Conservation (phyloP, 2,797 vertebrate species). For the Urocyon cinereoargenteus region DNA sequence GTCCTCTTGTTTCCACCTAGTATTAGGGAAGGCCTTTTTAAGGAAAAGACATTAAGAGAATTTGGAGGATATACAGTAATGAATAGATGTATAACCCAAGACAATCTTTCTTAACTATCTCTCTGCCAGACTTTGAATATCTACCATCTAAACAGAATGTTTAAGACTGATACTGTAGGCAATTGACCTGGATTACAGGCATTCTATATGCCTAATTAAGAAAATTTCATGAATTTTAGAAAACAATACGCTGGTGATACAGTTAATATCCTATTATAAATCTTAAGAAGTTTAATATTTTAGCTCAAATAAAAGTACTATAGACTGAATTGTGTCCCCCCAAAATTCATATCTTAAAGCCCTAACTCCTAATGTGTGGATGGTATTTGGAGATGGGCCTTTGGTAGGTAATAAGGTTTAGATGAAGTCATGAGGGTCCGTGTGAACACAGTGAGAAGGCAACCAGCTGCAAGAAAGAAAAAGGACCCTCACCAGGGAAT, state of each 20-base stretch:
- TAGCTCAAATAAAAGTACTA: neutral
- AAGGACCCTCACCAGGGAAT: neutral
- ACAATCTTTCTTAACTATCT: neutral
- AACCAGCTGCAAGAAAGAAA: neutral
- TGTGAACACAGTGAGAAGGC: neutral
- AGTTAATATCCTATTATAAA: neutral
- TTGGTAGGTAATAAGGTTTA: neutral
- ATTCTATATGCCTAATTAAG: neutral
- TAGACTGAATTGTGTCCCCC: neutral
- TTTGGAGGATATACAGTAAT: neutral
- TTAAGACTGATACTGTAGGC: neutral
- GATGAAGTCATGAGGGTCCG: neutral
- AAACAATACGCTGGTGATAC: neutral
- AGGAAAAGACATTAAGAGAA: neutral
- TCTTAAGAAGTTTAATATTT: neutral
- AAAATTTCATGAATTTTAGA: slow-evolving; percentile 8
- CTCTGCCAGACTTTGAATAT: neutral
- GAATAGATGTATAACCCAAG: neutral
- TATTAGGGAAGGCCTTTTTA: neutral
- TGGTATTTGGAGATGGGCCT: neutral
- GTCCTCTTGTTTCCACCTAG: neutral
- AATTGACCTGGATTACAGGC: neutral
- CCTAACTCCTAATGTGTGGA: neutral
- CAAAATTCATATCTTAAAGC: neutral
- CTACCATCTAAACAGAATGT: neutral